Evolutionary conservation across 2,797 vertebrate genomes (phyloP).

Genomic region (Philypnodon macrostomus): DNA sequence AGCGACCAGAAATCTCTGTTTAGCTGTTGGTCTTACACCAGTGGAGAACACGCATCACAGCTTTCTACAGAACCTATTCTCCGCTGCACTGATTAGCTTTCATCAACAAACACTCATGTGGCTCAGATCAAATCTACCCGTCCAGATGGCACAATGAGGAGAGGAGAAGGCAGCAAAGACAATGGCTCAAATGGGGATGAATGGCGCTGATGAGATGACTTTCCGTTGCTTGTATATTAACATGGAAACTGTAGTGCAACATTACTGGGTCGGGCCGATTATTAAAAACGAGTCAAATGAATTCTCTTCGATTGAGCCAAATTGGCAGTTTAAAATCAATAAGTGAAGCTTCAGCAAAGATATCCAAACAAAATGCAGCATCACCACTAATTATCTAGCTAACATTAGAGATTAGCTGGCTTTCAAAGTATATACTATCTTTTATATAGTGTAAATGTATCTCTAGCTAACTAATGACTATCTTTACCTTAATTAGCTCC

Average conservation of each 20-base stretch:
- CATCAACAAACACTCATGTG: constrained; percentile 60
- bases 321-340: constrained; percentile 5
- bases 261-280: neutral
- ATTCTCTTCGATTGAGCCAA: constrained; percentile 7
- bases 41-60: constrained; percentile 46
- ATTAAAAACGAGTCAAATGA: constrained; percentile 1
- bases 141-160: constrained; percentile 66
- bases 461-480: no score
- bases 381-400: no score
- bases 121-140: constrained; percentile 63
- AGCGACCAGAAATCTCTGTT: constrained; percentile 25
- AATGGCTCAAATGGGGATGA: constrained; percentile 30
- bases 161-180: constrained; percentile 31
- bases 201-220: constrained; percentile 28
- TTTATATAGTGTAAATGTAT: no score
- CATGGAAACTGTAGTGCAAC: constrained; percentile 1
- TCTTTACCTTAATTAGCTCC: no score
- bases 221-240: constrained; percentile 20
- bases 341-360: neutral
- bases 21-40: constrained; percentile 39
- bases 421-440: no score
- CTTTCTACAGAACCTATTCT: constrained; percentile 46
- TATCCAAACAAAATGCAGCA: no score
- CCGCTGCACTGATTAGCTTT: constrained; percentile 58
- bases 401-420: no score